Evolutionary conservation across 2,797 vertebrate species (phyloP), one percentile per base, ranked within the genome.

Genomic region (Eupleurogrammus muticus): DNA sequence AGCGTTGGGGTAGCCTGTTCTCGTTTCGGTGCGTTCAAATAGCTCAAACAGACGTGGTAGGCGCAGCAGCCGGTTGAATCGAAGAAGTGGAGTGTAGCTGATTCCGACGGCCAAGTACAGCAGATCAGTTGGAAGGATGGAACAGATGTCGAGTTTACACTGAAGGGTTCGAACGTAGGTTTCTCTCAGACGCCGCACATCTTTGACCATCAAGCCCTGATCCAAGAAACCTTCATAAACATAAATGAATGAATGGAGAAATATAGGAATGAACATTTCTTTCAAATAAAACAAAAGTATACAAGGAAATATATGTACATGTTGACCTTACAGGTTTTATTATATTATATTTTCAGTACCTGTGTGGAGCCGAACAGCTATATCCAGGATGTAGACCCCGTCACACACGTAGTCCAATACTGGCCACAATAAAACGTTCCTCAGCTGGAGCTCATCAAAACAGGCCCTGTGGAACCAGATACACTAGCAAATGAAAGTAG

Each of bases 41-140:
- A 96, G 95, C 85, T 99, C 97, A 19, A 98, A 98, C 86, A 99
- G 96, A 5, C 97, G 96, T 12, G 96, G 90, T 73, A 99, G 96
- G 35, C 91, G 97, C 47, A 99, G 91, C 47, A 99, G 90, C 5
- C 97, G 93, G 87, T 99, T 99, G 89, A 98, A 97, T 24, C 98
- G 96, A 3, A 99, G 68, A 49, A 97, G 95, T 0, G 98, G 96
- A 2, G 81, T 90, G 74, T 97, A 94, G 73, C 95, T 65, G 44
- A 95, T 63, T 0, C 96, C 97, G 19, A 94, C 79, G 0, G 66
- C 81, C 34, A 98, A 73, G 75, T 96, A 97, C 2, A 91, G 89
- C 34, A 99, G 91, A 82, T 99, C 97, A 0, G 96, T 98, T 17
- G 97, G 97, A 48, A 98, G 89, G 67, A 96, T 91, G 54, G 98